phyloP scores from a whole-genome alignment of 2,888 invertebrate species.

The Drosophila villosipedis region DNA sequence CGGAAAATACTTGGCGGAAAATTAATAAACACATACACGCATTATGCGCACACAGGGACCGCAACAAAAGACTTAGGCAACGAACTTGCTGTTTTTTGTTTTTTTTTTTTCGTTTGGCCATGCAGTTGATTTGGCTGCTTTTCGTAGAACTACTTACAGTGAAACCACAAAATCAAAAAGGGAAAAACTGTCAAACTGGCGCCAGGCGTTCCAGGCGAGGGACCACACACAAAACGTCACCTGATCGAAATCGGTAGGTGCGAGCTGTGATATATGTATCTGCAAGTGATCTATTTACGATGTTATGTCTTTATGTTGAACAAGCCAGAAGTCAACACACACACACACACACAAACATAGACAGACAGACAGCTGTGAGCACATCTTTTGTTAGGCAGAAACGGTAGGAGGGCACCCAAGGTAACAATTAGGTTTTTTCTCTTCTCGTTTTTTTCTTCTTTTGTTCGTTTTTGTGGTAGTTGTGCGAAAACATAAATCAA shows the following conservation, averaged over 20 bases:
- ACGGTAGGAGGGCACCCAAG: constrained; percentile 55
- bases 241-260: constrained; percentile 60
- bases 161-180: constrained; percentile 36
- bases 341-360: constrained; percentile 19
- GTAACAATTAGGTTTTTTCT: constrained; percentile 45
- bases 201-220: constrained; percentile 53
- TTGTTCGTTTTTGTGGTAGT: constrained; percentile 9
- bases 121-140: constrained; percentile 45
- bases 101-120: constrained; percentile 3
- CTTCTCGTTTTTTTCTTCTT: constrained; percentile 7
- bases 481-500: constrained; percentile 51
- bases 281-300: constrained; percentile 78
- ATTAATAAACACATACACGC: constrained; percentile 68
- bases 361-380: constrained; percentile 52
- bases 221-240: constrained; percentile 61
- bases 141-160: constrained; percentile 40
- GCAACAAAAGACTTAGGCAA: constrained; percentile 68
- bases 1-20: constrained; percentile 75
- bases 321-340: constrained; percentile 53
- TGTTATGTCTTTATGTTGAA: constrained; percentile 74
- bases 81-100: constrained; percentile 44
- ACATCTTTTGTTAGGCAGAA: constrained; percentile 43
- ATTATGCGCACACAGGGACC: constrained; percentile 37
- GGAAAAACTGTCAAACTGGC: constrained; percentile 67
- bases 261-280: constrained; percentile 44